These are phyloP conservation scores for Drosophila nigromelanica DNA, from an alignment of 1,140 invertebrate genomes.

Conservation along the genomic window DNA sequence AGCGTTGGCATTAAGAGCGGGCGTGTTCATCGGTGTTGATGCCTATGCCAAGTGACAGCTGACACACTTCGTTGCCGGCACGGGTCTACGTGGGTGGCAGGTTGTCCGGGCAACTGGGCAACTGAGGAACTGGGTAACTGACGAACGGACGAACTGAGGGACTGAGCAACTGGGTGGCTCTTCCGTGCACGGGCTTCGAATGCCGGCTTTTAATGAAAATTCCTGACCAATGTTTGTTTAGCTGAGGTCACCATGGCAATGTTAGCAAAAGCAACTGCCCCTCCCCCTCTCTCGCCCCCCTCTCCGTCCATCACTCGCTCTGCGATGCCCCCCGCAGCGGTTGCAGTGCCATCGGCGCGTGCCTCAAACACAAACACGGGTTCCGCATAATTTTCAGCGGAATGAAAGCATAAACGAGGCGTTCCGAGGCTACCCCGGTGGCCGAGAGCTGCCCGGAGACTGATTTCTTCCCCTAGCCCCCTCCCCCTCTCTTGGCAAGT, in stretches of 20 bases:
- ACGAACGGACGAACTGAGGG: no score
- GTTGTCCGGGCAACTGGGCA: slow-evolving; percentile 28
- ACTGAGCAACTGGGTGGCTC: neutral
- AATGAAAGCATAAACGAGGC: slow-evolving; percentile 80
- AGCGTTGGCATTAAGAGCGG: slow-evolving; percentile 13
- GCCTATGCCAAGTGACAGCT: slow-evolving; percentile 75
- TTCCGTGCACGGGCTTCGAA: neutral
- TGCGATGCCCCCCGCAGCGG: slow-evolving; percentile 4
- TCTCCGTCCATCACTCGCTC: neutral
- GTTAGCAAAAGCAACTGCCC: slow-evolving; percentile 12
- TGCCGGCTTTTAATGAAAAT: slow-evolving; percentile 72
- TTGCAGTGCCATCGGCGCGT: slow-evolving; percentile 63
- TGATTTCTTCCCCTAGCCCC: slow-evolving; percentile 10
- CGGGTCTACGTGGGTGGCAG: slow-evolving; percentile 30
- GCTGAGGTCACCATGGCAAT: slow-evolving; percentile 73
- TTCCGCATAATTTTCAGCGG: slow-evolving; percentile 78
- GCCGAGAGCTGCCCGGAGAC: slow-evolving; percentile 36
- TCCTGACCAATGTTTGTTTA: slow-evolving; percentile 77
- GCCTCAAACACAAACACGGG: slow-evolving; percentile 72
- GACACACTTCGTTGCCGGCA: slow-evolving; percentile 68
- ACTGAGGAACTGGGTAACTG: neutral
- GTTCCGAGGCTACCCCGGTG: slow-evolving; percentile 60
- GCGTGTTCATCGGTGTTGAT: slow-evolving; percentile 59
- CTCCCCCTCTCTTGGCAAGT: slow-evolving; percentile 2
- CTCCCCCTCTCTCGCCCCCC: neutral